A percentile compares a stretch with the other conserved stretches of the same genome.
Evolutionary conservation across 2,888 invertebrate species (phyloP).

Genomic region (Trisateles emortualis): DNA sequence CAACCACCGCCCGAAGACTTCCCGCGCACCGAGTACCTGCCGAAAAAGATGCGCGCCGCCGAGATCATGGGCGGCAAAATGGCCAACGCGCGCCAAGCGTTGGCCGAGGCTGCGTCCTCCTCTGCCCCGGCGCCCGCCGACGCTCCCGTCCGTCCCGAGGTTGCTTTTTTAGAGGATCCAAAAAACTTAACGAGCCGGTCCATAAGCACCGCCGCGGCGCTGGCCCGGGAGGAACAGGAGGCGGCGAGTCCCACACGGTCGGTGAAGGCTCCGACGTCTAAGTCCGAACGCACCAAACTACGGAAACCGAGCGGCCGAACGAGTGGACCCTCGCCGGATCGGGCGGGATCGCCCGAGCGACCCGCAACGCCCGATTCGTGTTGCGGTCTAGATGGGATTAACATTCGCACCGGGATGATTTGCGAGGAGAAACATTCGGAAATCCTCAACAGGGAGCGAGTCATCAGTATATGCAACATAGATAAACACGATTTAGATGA

Average conservation of each 20-base stretch:
- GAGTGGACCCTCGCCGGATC: slow-evolving; percentile 71
- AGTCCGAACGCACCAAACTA: slow-evolving; percentile 63
- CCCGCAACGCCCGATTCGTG: slow-evolving; percentile 78
- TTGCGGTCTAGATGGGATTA: slow-evolving; percentile 83
- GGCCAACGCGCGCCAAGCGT: slow-evolving; percentile 62
- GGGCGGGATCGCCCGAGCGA: slow-evolving; percentile 67
- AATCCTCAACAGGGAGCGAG: slow-evolving; percentile 89
- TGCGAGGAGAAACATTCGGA: slow-evolving; percentile 83
- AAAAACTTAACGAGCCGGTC: slow-evolving; percentile 87
- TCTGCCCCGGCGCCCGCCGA: slow-evolving; percentile 53
- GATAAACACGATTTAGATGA: slow-evolving; percentile 94
- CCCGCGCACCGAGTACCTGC: slow-evolving; percentile 76
- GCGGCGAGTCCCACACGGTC: slow-evolving; percentile 84
- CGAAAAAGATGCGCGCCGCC: slow-evolving; percentile 84
- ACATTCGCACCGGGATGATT: slow-evolving; percentile 76
- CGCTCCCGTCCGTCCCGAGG: slow-evolving; percentile 66
- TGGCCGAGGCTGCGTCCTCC: slow-evolving; percentile 52
- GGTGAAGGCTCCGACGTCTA: slow-evolving; percentile 83
- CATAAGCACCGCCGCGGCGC: slow-evolving; percentile 87
- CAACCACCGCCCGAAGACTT: slow-evolving; percentile 57
- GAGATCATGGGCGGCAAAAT: slow-evolving; percentile 81
- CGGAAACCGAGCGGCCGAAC: slow-evolving; percentile 58
- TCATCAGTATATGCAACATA: slow-evolving; percentile 92
- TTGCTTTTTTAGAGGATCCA: slow-evolving; percentile 86
- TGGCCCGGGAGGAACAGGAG: slow-evolving; percentile 85